Conservation (phyloP, 2,797 vertebrate genomes). For the Pelobates cultripes region DNA sequence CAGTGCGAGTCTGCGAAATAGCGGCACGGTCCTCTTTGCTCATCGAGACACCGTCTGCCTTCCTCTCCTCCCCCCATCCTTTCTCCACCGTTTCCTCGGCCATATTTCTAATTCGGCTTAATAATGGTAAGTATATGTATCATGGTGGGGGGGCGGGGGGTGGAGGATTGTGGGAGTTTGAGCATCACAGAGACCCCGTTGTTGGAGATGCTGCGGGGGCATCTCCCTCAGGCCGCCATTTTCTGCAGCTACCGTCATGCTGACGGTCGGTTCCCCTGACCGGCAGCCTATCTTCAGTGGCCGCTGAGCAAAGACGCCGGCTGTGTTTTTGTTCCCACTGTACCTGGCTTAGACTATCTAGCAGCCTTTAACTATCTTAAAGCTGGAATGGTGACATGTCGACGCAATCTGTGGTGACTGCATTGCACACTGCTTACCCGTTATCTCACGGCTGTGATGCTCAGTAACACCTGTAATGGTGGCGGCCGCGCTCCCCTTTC, state of each 20-base stretch:
- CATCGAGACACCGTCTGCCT: not conserved
- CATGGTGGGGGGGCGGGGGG: not conserved
- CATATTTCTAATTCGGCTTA: not conserved
- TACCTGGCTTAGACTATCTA: no score
- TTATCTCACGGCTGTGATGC: no score
- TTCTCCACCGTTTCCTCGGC: not conserved
- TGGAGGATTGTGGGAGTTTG: no score
- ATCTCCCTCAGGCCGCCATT: constrained; percentile 40
- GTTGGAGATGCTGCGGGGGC: not conserved
- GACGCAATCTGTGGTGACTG: no score
- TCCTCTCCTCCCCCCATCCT: not conserved
- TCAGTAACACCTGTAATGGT: no score
- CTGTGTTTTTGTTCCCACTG: no score
- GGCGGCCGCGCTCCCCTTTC: no score
- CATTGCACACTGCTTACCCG: no score
- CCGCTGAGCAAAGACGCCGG: no score
- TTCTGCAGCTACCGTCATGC: constrained; percentile 3
- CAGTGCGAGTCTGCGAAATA: constrained; percentile 24
- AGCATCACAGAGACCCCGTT: not conserved
- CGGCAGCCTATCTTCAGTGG: no score
- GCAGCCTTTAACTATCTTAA: no score
- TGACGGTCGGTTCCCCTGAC: not conserved
- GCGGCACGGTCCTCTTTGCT: constrained; percentile 14
- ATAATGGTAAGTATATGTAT: constrained; percentile 28
- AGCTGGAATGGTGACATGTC: no score